Conservation (phyloP, 1,140 invertebrate genomes). For the Tigriopus japonicus region DNA sequence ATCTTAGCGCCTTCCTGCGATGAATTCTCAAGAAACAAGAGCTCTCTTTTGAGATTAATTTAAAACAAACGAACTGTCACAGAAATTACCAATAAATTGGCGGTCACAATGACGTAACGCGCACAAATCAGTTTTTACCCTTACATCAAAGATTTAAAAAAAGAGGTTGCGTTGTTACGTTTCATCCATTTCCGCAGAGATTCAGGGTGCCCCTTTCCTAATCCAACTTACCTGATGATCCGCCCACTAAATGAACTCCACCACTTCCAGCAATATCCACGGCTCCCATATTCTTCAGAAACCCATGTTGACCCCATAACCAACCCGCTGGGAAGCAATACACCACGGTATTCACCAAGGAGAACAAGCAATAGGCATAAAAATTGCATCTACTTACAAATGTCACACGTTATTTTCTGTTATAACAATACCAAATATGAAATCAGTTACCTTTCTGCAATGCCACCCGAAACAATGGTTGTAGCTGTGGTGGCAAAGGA, state of each 20-base stretch:
- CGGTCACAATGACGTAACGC: too few relatives aligned
- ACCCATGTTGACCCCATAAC: slow-evolving; percentile 71
- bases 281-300: slow-evolving; percentile 53
- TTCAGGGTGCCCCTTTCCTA: too few relatives aligned
- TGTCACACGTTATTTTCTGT: slow-evolving; percentile 7
- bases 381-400: slow-evolving; percentile 49
- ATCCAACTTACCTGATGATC: neutral
- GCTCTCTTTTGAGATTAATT: too few relatives aligned
- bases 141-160: too few relatives aligned
- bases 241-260: slow-evolving; percentile 50
- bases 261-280: slow-evolving; percentile 82
- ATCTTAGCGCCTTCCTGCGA: too few relatives aligned
- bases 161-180: too few relatives aligned
- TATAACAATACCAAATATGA: too few relatives aligned
- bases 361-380: slow-evolving; percentile 73
- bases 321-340: slow-evolving; percentile 87
- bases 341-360: slow-evolving; percentile 66
- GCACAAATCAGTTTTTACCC: too few relatives aligned
- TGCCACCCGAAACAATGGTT: slow-evolving; percentile 37
- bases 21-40: too few relatives aligned
- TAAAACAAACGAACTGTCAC: too few relatives aligned
- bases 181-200: too few relatives aligned
- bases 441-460: slow-evolving; percentile 14
- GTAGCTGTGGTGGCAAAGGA: slow-evolving; percentile 78
- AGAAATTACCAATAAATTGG: too few relatives aligned